These are phyloP conservation scores for Micrasema minimum DNA, from an alignment of 1,140 invertebrate species.

Conservation along the genomic window DNA sequence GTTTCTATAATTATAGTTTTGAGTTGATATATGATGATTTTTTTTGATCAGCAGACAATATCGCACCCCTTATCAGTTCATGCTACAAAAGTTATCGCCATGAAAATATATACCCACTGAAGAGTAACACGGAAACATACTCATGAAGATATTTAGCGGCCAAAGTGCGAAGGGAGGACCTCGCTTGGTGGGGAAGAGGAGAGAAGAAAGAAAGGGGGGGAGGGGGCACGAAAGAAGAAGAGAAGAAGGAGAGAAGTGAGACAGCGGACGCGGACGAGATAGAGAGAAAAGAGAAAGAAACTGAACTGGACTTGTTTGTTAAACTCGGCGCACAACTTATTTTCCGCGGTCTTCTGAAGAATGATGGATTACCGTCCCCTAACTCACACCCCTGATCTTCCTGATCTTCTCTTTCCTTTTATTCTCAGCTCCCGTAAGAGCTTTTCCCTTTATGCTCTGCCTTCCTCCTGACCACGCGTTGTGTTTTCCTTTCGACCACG, in stretches of 20 bases:
- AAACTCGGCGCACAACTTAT: constrained; percentile 53
- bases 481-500: constrained; percentile 47
- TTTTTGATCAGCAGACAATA: too few species aligned
- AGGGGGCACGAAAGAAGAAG: neutral
- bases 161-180: constrained; percentile 46
- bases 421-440: constrained; percentile 26
- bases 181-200: constrained; percentile 2
- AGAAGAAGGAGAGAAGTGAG: neutral
- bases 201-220: constrained; percentile 4
- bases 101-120: constrained; percentile 45
- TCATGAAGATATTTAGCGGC: constrained; percentile 49
- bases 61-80: constrained; percentile 30
- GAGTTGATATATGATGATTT: too few species aligned
- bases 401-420: constrained; percentile 8
- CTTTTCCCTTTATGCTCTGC: constrained; percentile 47
- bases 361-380: constrained; percentile 52
- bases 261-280: constrained; percentile 22
- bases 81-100: constrained; percentile 46
- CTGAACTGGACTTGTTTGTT: constrained; percentile 50
- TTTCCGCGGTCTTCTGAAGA: constrained; percentile 54
- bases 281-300: constrained; percentile 31
- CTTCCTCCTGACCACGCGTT: constrained; percentile 45
- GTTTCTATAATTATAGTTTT: too few species aligned
- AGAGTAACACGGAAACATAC: constrained; percentile 50
- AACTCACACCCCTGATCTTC: constrained; percentile 27